phyloP scores from a whole-genome alignment of 2,113 vertebrate genomes.

The Pterocles gutturalis region DNA sequence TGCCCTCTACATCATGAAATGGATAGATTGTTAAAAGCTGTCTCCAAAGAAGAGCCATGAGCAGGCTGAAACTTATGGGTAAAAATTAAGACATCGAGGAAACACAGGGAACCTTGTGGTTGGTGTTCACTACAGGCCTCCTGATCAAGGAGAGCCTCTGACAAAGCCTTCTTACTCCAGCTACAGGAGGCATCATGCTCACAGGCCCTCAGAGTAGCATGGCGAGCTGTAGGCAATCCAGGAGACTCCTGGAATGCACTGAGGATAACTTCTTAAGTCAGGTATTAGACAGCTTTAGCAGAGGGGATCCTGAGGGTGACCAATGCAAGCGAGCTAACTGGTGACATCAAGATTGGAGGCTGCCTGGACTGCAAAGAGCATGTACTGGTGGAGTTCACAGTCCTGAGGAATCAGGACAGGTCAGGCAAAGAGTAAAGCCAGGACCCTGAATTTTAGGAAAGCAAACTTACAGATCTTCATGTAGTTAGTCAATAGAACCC shows the following conservation, averaged over 20 bases:
- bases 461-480: not conserved
- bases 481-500: not conserved
- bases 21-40: not conserved
- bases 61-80: not conserved
- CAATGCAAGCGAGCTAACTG: not conserved
- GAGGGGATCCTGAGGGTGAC: not conserved
- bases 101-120: not conserved
- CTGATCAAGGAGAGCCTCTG: not conserved
- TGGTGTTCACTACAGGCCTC: not conserved
- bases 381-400: not conserved
- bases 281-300: not conserved
- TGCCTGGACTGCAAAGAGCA: not conserved
- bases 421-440: not conserved
- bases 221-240: not conserved
- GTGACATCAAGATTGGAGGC: not conserved
- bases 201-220: not conserved
- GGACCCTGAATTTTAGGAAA: not conserved
- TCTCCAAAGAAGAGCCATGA: not conserved
- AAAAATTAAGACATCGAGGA: accelerated
- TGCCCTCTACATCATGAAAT: not conserved
- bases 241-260: not conserved
- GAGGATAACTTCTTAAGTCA: not conserved
- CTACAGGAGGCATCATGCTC: accelerated
- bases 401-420: not conserved
- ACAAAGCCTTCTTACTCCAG: not conserved